Evolutionary conservation across 2,113 vertebrate genomes (phyloP).

Genomic region (Eptesicus fuscus): DNA sequence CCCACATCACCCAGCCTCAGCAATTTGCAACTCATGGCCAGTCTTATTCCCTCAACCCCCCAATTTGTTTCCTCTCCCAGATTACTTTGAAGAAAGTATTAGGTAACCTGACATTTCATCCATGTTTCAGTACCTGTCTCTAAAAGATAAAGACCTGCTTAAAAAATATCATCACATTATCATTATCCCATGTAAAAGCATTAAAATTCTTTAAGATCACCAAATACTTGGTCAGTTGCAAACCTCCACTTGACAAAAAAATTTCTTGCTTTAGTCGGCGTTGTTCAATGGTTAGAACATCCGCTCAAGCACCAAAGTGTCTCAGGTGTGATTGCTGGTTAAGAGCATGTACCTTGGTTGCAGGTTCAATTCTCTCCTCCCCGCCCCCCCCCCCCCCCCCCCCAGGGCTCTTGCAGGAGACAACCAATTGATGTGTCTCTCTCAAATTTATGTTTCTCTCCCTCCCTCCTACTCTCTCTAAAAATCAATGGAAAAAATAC

Average conservation of each 20-base stretch:
- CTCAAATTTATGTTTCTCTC: no score
- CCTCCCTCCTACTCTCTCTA: no score
- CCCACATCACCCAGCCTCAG: background rate
- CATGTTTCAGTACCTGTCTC: background rate
- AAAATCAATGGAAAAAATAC: no score
- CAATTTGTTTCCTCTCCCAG: background rate
- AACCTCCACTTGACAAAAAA: background rate
- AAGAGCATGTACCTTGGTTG: no score
- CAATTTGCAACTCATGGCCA: background rate
- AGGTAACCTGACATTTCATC: background rate
- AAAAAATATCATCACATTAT: background rate
- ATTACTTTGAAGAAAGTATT: background rate
- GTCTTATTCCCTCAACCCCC: background rate
- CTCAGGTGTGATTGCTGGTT: no score
- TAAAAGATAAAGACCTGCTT: background rate
- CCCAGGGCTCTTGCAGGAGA: no score
- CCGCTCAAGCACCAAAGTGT: no score
- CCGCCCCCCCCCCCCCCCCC: no score
- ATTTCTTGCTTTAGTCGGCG: background rate
- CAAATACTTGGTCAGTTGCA: background rate
- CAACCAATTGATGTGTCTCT: no score
- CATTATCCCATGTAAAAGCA: background rate
- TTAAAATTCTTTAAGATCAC: background rate
- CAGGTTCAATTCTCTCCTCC: background rate
- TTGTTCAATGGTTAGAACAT: no score